Percentiles rank a stretch among this genome's conserved stretches.
phyloP scores from a whole-genome alignment of 2,888 invertebrate genomes.

The Priocnemis perturbator region DNA sequence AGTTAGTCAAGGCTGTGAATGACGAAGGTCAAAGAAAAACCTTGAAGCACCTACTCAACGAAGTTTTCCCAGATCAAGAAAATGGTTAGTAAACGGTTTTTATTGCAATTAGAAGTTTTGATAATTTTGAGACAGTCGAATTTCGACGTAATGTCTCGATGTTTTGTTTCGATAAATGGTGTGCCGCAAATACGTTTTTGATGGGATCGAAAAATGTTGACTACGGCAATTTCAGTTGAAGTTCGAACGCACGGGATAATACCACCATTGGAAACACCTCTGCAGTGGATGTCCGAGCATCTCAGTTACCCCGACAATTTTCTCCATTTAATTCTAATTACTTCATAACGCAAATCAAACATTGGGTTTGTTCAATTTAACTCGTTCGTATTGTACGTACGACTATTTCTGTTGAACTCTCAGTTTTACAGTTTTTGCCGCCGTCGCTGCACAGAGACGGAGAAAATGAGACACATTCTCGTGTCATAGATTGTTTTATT shows the following conservation, averaged over 20 bases:
- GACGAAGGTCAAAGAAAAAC: conserved; percentile 85
- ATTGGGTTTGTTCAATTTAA: conserved; percentile 3
- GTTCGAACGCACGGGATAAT: conserved; percentile 93
- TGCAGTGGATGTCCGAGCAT: conserved; percentile 98
- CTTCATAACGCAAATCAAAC: conserved; percentile 59
- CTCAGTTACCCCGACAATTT: conserved; percentile 99
- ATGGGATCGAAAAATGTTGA: background rate
- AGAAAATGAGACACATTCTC: background rate
- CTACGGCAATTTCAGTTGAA: conserved; percentile 79
- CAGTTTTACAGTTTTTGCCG: background rate
- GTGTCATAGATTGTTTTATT: conserved; percentile 6
- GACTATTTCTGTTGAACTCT: background rate
- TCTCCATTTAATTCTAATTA: conserved; percentile 86
- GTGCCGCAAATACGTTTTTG: background rate
- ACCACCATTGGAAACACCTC: conserved; percentile 90
- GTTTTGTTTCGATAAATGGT: too few relatives aligned
- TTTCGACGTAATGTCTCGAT: too few relatives aligned
- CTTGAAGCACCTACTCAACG: conserved; percentile 82
- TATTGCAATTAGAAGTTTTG: background rate
- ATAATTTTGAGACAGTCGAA: too few relatives aligned
- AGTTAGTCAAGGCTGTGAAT: conserved; percentile 85
- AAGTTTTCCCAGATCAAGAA: conserved; percentile 81
- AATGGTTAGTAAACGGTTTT: conserved; percentile 66
- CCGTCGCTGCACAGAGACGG: background rate
- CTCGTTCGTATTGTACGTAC: background rate